A percentile compares a stretch with the other conserved stretches of the same genome.
Conservation (phyloP, 1,140 invertebrate species). For the Portunus trituberculatus region DNA sequence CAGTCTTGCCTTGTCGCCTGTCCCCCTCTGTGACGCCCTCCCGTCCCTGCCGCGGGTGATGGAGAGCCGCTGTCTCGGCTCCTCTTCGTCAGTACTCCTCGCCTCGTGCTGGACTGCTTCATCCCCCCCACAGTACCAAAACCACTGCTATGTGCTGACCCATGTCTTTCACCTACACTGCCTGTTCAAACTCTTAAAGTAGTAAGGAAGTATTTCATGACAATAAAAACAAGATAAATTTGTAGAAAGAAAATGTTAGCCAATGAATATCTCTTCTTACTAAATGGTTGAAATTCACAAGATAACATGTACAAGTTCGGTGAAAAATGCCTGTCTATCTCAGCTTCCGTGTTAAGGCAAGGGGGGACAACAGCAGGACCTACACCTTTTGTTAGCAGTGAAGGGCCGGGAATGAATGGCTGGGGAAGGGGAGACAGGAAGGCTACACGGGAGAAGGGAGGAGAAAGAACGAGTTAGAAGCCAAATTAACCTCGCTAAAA, state of each 20-base stretch:
- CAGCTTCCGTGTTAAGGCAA: background rate
- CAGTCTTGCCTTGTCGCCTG: constrained; percentile 39
- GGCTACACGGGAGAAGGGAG: background rate
- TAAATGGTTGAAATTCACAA: background rate
- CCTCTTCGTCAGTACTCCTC: constrained; percentile 23
- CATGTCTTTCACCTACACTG: background rate
- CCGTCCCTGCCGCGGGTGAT: constrained; percentile 21
- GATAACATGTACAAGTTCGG: background rate
- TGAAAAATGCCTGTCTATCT: background rate
- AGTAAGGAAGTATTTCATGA: background rate
- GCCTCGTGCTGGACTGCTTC: background rate
- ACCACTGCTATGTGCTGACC: background rate
- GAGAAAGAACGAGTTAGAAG: background rate
- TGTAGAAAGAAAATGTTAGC: too few relatives aligned
- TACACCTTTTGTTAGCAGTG: background rate
- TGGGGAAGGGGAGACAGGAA: background rate
- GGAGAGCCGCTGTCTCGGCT: constrained; percentile 18
- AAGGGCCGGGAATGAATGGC: background rate
- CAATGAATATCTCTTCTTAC: too few relatives aligned
- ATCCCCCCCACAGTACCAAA: background rate
- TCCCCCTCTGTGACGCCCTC: constrained; percentile 28
- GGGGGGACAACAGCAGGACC: background rate
- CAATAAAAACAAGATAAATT: background rate
- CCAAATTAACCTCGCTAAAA: background rate
- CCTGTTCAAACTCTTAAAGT: background rate